Evolutionary conservation across 2,113 vertebrate species (phyloP).

Genomic region (Gnathonemus echidnorhynchus): DNA sequence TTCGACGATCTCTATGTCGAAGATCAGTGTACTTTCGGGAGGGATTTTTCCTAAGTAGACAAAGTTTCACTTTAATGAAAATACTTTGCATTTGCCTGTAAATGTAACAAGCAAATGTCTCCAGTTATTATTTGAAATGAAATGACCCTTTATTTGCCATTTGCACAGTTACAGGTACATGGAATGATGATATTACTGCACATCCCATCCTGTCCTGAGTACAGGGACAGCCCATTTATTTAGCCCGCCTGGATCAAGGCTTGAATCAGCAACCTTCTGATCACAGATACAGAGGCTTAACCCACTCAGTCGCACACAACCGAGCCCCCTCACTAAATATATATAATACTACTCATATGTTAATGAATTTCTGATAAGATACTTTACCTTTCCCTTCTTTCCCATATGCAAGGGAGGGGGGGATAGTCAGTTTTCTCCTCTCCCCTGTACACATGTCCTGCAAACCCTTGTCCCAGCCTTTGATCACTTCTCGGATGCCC

Average conservation of each 20-base stretch:
- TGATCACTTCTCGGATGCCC: slow-evolving; percentile 79
- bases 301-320: neutral
- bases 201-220: neutral
- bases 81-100: neutral
- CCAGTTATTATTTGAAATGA: neutral
- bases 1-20: slow-evolving; percentile 83
- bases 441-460: slow-evolving; percentile 86
- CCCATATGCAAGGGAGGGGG: slow-evolving; percentile 82
- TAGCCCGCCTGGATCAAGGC: neutral
- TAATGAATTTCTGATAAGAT: neutral
- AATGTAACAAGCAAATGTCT: neutral
- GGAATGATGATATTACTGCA: neutral
- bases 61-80: slow-evolving; percentile 9
- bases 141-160: neutral
- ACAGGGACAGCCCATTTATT: neutral
- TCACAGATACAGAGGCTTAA: neutral
- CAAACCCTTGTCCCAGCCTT: slow-evolving; percentile 90
- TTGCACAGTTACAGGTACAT: neutral
- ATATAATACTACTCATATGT: neutral
- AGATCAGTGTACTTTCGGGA: slow-evolving; percentile 86
- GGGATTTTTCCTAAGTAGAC: slow-evolving; percentile 82
- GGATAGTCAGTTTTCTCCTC: slow-evolving; percentile 79
- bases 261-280: neutral
- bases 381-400: slow-evolving; percentile 91
- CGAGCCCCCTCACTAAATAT: neutral